A percentile compares a stretch with the other conserved stretches of the same genome.
These are phyloP conservation scores for Tiphia femorata DNA, from an alignment of 2,888 invertebrate genomes.

Conservation along the genomic window DNA sequence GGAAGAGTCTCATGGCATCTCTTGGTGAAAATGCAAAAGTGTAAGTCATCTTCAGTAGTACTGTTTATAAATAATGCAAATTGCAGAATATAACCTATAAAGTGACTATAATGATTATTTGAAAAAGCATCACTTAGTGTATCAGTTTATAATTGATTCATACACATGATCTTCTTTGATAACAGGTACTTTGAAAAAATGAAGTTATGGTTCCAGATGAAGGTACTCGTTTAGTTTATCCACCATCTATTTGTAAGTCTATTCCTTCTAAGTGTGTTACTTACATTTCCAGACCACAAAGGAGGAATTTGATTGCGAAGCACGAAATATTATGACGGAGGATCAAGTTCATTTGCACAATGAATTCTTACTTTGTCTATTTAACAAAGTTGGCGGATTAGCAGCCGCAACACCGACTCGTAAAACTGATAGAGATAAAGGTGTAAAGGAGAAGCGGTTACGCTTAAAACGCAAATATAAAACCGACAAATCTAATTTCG, in stretches of 20 bases:
- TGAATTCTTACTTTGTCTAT: slow-evolving; percentile 83
- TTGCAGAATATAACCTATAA: no score
- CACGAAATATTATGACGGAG: slow-evolving; percentile 78
- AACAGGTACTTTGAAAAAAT: slow-evolving; percentile 77
- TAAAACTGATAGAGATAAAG: slow-evolving; percentile 69
- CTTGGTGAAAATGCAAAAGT: slow-evolving; percentile 78
- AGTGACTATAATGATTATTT: no score
- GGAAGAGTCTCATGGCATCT: slow-evolving; percentile 74
- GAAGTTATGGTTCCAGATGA: slow-evolving; percentile 80
- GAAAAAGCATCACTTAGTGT: no score
- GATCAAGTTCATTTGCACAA: slow-evolving; percentile 88
- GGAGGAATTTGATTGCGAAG: slow-evolving; percentile 86
- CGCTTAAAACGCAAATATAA: slow-evolving; percentile 68
- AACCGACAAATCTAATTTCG: slow-evolving; percentile 66
- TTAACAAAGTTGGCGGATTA: slow-evolving; percentile 78
- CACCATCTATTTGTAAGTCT: no score
- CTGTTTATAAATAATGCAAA: no score
- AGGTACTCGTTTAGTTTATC: slow-evolving; percentile 63
- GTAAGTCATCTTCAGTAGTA: no score
- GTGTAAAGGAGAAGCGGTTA: slow-evolving; percentile 58
- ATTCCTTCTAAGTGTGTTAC: no score
- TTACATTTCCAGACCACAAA: slow-evolving; percentile 77
- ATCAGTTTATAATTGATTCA: not conserved
- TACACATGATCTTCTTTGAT: slow-evolving; percentile 3
- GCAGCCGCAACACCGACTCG: slow-evolving; percentile 65